These are phyloP conservation scores for Phalacrocorax carbo DNA, from an alignment of 2,113 vertebrate species.

Conservation along the genomic window DNA sequence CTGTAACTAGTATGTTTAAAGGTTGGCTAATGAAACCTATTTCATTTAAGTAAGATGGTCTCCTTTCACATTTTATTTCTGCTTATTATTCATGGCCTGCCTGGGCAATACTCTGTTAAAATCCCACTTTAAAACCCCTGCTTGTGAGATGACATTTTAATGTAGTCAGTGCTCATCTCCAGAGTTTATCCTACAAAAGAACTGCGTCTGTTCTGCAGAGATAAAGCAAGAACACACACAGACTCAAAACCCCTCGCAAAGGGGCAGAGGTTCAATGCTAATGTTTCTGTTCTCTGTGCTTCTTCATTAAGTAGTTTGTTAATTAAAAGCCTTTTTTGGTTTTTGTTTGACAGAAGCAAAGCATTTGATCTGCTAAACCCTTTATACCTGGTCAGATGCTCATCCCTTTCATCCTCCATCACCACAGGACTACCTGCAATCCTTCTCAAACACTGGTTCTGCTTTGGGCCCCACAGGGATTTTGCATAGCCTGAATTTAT, in stretches of 20 bases:
- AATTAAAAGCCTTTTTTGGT: background rate
- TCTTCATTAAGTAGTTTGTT: constrained; percentile 23
- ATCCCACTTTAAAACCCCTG: constrained; percentile 1
- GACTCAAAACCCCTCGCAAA: background rate
- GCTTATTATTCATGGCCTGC: background rate
- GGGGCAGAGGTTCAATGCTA: background rate
- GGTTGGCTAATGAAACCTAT: background rate
- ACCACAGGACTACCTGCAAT: background rate
- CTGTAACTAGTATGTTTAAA: background rate
- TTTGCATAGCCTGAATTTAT: background rate
- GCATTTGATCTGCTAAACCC: constrained; percentile 18
- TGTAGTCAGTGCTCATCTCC: constrained; percentile 18
- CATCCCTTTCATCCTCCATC: background rate
- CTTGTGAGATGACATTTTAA: constrained; percentile 35
- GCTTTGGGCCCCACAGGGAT: background rate
- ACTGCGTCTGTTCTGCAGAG: background rate
- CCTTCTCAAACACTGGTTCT: background rate
- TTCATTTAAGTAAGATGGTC: background rate
- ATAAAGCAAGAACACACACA: constrained; percentile 38
- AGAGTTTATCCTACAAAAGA: background rate
- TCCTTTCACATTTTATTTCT: background rate
- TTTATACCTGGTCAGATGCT: constrained; percentile 3
- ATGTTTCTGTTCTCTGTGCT: background rate
- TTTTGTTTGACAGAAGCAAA: background rate
- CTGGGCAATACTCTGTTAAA: background rate